Base-by-base conservation (phyloP, 2,797 vertebrate genomes). In the Hephaestus fuliginosus region DNA sequence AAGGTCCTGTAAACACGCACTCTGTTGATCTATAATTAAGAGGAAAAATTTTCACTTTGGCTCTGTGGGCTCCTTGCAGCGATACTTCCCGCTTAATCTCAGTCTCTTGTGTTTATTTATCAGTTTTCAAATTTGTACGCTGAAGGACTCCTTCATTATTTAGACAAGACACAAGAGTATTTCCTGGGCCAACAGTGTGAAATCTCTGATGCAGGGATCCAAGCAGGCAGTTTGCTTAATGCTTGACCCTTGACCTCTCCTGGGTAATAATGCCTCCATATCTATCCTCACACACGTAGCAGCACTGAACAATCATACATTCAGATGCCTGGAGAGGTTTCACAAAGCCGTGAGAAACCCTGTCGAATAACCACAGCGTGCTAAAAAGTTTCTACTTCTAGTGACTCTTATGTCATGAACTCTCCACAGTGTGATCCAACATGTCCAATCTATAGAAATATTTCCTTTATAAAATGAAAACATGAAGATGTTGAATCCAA, bases 101-200 rank as follows among this genome's bases (percentile, higher is more conserved):
- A 65, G 88, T 92, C 94, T 93, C 94, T 79, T 78, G 93, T 94
- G 95, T 94, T 96, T 95, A 95, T 95, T 96, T 95, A 95, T 95
- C 94, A 89, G 91, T 92, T 93, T 89, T 90, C 88, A 93, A 93
- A 94, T 93, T 91, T 94, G 92, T 92, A 94, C 88, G 87, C 93
- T 91, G 85, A 94, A 94, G 92, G 94, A 94, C 94, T 95, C 78
- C 89, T 93, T 95, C 92, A 96, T 96, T 94, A 96, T 95, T 95
- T 94, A 92, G 94, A 95, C 92, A 93, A 93, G 92, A 91, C 92
- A 89, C 92, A 73, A 64, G 93, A 93, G 94, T 92, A 95, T 96
- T 94, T 94, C 89, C 93, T 79, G 89, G 92, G 92, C 91, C 92
- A 93, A 81, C 86, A 81, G 86, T 91, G 91, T 82, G 88, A 95